phyloP scores from a whole-genome alignment of 2,113 vertebrate genomes.

The Microcebus murinus region DNA sequence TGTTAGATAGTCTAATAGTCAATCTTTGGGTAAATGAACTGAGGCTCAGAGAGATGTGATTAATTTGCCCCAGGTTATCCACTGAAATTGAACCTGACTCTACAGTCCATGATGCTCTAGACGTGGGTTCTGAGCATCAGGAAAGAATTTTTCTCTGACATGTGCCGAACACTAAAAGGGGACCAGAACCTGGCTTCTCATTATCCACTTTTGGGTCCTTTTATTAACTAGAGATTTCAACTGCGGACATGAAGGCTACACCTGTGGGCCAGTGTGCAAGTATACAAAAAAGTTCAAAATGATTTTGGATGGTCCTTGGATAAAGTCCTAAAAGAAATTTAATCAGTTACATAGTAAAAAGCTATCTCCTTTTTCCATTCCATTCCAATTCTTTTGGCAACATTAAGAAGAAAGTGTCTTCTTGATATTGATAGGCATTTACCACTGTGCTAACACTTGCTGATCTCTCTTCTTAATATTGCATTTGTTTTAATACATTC shows the following conservation, averaged over 20 bases:
- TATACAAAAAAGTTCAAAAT: background rate
- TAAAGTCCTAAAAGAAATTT: background rate
- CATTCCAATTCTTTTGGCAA: background rate
- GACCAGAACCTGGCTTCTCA: background rate
- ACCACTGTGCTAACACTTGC: background rate
- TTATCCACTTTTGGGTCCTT: background rate
- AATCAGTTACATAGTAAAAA: no score
- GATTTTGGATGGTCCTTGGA: background rate
- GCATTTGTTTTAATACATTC: background rate
- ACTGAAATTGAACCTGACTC: background rate
- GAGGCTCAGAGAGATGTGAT: background rate
- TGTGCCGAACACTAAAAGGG: rapidly evolving
- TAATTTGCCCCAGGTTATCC: no score
- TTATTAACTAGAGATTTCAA: background rate
- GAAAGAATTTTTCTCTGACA: background rate
- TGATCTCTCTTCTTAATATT: background rate
- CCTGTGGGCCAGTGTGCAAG: background rate
- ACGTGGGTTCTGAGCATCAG: background rate
- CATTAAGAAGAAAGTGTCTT: background rate
- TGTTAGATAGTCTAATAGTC: background rate
- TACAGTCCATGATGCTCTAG: rapidly evolving
- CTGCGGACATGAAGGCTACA: background rate
- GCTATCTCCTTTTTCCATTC: background rate
- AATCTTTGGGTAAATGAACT: background rate
- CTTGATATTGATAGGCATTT: background rate